A percentile compares a stretch with the other conserved stretches of the same genome.
Conservation (phyloP, 2,797 vertebrate genomes). For the Eulemur albifrons region DNA sequence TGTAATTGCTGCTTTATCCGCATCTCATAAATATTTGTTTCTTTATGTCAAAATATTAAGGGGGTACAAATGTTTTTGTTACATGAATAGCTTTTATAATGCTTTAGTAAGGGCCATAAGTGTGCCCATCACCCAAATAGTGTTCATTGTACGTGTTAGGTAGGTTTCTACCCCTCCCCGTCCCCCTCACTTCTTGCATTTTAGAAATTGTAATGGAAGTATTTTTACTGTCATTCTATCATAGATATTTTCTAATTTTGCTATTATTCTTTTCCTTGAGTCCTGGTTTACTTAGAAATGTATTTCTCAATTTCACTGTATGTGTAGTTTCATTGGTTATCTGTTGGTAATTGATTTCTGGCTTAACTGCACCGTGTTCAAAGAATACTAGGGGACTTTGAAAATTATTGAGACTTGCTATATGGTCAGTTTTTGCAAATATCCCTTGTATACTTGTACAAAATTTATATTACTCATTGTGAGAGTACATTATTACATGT, state of each 20-base stretch:
- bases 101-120: no score
- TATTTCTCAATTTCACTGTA: constrained; percentile 1
- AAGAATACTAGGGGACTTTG: neutral
- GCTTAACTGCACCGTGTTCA: neutral
- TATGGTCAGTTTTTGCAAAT: neutral
- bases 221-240: neutral
- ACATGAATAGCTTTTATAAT: no score
- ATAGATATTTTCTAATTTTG: neutral
- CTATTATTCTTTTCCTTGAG: neutral
- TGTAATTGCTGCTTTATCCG: neutral
- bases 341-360: neutral
- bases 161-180: no score
- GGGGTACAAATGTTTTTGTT: no score
- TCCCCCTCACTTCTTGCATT: no score
- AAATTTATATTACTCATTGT: neutral
- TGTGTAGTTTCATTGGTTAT: neutral
- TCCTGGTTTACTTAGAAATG: neutral
- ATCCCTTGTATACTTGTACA: neutral
- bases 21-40: neutral
- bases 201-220: neutral
- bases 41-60: no score
- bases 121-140: no score
- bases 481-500: neutral
- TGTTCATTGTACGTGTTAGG: no score
- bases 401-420: neutral